Conservation (phyloP, 2,797 vertebrate genomes). For the Limnodromus scolopaceus region DNA sequence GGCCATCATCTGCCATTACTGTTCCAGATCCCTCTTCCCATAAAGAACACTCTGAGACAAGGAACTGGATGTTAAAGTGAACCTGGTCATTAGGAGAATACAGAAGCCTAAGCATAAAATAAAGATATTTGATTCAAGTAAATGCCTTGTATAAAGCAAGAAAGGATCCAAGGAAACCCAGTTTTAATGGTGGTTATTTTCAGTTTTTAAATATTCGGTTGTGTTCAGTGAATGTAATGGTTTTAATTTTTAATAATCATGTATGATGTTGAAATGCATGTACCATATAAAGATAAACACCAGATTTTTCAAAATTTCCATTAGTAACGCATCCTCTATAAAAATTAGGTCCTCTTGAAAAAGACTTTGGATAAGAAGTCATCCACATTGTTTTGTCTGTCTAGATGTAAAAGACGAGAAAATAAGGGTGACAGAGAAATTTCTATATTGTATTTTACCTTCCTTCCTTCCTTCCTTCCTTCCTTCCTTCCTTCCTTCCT, state of each 20-base stretch:
- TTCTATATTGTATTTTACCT: background rate
- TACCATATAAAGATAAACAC: background rate
- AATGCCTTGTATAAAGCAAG: background rate
- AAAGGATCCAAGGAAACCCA: background rate
- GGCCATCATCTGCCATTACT: background rate
- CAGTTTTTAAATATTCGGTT: background rate
- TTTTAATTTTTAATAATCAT: background rate
- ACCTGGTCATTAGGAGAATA: background rate
- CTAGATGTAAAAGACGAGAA: background rate
- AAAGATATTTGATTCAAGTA: background rate
- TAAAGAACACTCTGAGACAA: background rate
- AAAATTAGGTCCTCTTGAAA: background rate
- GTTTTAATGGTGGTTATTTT: background rate
- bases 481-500: rapidly evolving
- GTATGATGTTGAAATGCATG: background rate
- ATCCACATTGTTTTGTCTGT: background rate
- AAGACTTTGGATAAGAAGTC: background rate
- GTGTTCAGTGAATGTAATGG: background rate
- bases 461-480: rapidly evolving
- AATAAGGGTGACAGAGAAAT: background rate
- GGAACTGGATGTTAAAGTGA: background rate
- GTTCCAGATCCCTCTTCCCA: background rate
- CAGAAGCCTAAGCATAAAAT: background rate
- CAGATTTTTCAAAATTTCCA: background rate
- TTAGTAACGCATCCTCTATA: background rate